Base-by-base conservation (phyloP, 1,140 invertebrate species). In the Dinoponera quadriceps region DNA sequence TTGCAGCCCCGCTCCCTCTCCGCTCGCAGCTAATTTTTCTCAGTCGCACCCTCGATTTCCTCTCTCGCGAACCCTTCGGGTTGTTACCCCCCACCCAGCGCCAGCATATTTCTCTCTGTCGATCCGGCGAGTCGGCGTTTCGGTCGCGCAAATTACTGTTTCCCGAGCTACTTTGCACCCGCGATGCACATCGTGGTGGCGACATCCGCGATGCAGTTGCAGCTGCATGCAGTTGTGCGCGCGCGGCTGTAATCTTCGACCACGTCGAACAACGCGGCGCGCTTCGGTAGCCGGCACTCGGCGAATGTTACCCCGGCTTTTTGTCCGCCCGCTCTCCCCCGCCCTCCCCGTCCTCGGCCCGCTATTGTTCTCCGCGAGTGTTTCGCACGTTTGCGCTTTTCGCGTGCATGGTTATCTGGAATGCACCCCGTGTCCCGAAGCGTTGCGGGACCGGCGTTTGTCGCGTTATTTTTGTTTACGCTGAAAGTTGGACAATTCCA, bases 381-480 rank as follows among this genome's bases (percentile, higher is more conserved):
- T 80, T 78, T 78, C 63, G 75, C 75, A 44, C 74, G 63, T 78
- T 80, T 80, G 65, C 65, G 65, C 51, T 80, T 80, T 80, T 80
- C 75, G 66, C 75, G 38, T 80, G 51, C 51, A 57, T 80, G 51
- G 65, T 33, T 80, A 80, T 80, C 65, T 71, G 75, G 75, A 80
- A 80, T 80, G 75, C 75, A 71, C 25, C 65, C 33, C 38, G 38
- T 80, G 75, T 80, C 51, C 65, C 33, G 51, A 48, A 80, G 51
- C 65, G 33, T 27, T 69, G 33, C 38, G 63, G 38, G 51, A 71
- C 38, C 33, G 14, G 13, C 75, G 75, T 71, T 80, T 80, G 65
- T 80, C 75, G 75, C 38, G 75, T 71, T 80, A 80, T 80, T 80
- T 80, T 80, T 80, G 51, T 80, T 80, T 71, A 69, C 48, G 18